These are phyloP conservation scores for Solen grandis DNA, from an alignment of 1,140 invertebrate species.

Conservation along the genomic window DNA sequence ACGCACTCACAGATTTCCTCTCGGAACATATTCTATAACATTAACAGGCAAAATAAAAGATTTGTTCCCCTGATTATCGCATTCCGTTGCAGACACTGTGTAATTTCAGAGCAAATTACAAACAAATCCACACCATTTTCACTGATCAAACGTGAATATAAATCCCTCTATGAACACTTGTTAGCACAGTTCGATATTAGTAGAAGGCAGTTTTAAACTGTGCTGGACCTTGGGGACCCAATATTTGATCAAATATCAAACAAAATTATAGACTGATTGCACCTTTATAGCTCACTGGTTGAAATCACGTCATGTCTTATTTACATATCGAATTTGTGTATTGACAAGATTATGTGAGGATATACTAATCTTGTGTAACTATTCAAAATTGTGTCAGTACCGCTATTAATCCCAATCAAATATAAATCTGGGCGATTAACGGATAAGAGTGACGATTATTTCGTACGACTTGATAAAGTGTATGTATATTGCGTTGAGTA, in stretches of 20 bases:
- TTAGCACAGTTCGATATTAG: too few relatives aligned
- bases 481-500: background rate
- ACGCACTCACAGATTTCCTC: too few relatives aligned
- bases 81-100: too few relatives aligned
- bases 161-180: too few relatives aligned
- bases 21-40: too few relatives aligned
- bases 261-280: background rate
- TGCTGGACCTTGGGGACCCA: background rate
- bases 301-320: background rate
- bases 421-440: conserved; percentile 26
- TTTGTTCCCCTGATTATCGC: too few relatives aligned
- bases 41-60: too few relatives aligned
- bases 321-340: conserved; percentile 20
- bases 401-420: conserved; percentile 40
- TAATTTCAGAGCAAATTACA: too few relatives aligned
- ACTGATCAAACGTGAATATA: too few relatives aligned
- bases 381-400: background rate
- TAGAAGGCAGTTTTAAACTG: too few relatives aligned
- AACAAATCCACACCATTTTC: too few relatives aligned
- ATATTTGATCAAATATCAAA: background rate
- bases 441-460: background rate
- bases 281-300: background rate
- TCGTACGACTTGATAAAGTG: background rate
- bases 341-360: background rate
- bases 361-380: background rate